These are phyloP conservation scores for Diuraphis noxia DNA, from an alignment of 1,140 invertebrate genomes.

Conservation along the genomic window DNA sequence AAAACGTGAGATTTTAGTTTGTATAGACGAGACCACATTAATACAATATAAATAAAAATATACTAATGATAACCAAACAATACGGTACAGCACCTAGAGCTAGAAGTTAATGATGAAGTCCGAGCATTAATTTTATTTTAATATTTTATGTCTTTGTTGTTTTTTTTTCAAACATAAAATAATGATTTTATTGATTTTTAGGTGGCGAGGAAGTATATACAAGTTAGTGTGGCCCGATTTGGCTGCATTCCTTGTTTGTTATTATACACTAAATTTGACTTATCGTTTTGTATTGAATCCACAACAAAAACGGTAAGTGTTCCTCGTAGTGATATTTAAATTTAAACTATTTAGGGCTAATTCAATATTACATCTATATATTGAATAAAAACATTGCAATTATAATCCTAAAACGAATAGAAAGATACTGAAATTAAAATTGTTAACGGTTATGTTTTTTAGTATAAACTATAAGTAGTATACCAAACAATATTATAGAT, in stretches of 20 bases:
- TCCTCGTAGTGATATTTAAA: not conserved
- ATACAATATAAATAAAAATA: too few relatives aligned
- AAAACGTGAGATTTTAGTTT: not conserved
- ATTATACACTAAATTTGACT: constrained; percentile 66
- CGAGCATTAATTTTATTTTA: not conserved
- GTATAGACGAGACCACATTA: not conserved
- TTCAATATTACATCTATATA: too few relatives aligned
- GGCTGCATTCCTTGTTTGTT: constrained; percentile 67
- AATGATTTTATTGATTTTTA: constrained; percentile 59
- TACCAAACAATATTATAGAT: not conserved
- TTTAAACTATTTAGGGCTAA: not conserved
- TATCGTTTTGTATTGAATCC: constrained; percentile 66
- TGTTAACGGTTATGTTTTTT: not conserved
- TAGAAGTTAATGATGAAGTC: not conserved
- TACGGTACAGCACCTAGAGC: not conserved
- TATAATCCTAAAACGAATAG: not conserved
- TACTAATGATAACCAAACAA: too few relatives aligned
- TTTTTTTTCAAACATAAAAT: not conserved
- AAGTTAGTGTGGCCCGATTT: constrained; percentile 75
- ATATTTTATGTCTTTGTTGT: not conserved
- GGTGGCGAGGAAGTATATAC: constrained; percentile 75
- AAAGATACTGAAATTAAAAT: not conserved
- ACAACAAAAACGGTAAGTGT: constrained; percentile 65
- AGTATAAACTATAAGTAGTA: not conserved
- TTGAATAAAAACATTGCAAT: not conserved